Percentiles rank a stretch among this genome's conserved stretches.
These are phyloP conservation scores for Antheraea assamensis DNA, from an alignment of 2,888 invertebrate genomes.

Conservation along the genomic window DNA sequence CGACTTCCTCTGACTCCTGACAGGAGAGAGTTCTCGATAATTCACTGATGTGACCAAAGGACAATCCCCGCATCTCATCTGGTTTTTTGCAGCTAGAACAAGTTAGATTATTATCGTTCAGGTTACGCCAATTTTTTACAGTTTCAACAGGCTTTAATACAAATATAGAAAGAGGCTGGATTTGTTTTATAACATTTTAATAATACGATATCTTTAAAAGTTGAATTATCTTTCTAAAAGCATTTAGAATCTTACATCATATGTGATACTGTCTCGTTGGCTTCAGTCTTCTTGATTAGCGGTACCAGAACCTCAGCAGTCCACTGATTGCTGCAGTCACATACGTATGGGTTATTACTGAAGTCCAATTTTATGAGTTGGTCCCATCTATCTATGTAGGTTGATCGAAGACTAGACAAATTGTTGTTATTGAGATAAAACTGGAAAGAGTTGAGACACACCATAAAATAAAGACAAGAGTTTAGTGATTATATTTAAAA, in stretches of 20 bases:
- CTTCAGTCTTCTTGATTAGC: slow-evolving; percentile 60
- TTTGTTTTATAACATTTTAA: no score
- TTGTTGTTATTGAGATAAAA: slow-evolving; percentile 88
- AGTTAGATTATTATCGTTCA: background rate
- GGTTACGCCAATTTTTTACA: background rate
- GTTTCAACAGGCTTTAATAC: no score
- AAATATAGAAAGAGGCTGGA: no score
- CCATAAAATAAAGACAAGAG: background rate
- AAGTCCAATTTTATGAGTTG: slow-evolving; percentile 84
- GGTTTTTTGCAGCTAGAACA: slow-evolving; percentile 51
- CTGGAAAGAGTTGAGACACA: slow-evolving; percentile 56
- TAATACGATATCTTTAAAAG: no score
- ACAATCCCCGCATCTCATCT: slow-evolving; percentile 43
- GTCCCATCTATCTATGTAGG: slow-evolving; percentile 85
- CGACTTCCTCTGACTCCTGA: slow-evolving; percentile 30
- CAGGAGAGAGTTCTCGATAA: slow-evolving; percentile 40
- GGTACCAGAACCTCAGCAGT: slow-evolving; percentile 84
- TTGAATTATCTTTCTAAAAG: background rate
- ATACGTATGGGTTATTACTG: slow-evolving; percentile 87
- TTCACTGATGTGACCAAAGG: slow-evolving; percentile 41
- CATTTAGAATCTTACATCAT: slow-evolving; percentile 61
- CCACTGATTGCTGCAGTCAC: slow-evolving; percentile 89
- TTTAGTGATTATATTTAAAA: no score
- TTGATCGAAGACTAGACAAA: slow-evolving; percentile 81
- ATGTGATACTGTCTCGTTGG: slow-evolving; percentile 51